Base-by-base conservation (phyloP, 1,140 invertebrate species). In the Nautilus pompilius region DNA sequence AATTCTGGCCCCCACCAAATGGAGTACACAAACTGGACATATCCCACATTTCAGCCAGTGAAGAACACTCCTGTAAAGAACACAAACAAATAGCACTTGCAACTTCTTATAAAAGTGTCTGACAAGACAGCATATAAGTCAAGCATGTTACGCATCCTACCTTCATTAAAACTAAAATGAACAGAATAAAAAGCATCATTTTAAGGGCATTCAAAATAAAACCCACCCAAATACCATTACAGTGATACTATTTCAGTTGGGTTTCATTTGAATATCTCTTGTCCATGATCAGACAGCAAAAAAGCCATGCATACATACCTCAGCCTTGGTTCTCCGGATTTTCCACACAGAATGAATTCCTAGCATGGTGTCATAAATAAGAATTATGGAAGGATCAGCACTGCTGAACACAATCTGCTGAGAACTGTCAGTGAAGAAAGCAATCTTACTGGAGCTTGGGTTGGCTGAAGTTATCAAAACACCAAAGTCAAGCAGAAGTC, bases 321-420 rank as follows among this genome's bases (percentile, higher is more conserved):
- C 89, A n/a, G 82, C 75, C 5, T 86, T 87, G 1, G 92, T 88
- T 80, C 89, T 90, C 28, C 93, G 83, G 34, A 96, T 86, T 69
- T 87, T 89, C 85, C 92, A 95, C 15, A 94, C 86, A 22, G 90
- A 91, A 82, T 96, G 93, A 24, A 89, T 85, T 20, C 88, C 89
- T 46, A 88, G 85, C 75, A 88, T 89, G 49, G 84, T 87, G 80
- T 93, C 90, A 75, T 91, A 95, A 4, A 92, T 82, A 41, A 96
- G 80, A 34, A 88, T 86, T 32, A 91, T 71, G 41, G 89, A 89
- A 17, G 88, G 88, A 36, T 88, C 83, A 54, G 84, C 81, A 71
- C 84, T 86, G 3, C 88, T 87, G 70, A 87, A 90, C 30, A 91
- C 85, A 33, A 90, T 84, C 70, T 85, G 83, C 64, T 85, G 82